phyloP scores from a whole-genome alignment of 2,888 invertebrate species.

The Drosophila kokeensis region DNA sequence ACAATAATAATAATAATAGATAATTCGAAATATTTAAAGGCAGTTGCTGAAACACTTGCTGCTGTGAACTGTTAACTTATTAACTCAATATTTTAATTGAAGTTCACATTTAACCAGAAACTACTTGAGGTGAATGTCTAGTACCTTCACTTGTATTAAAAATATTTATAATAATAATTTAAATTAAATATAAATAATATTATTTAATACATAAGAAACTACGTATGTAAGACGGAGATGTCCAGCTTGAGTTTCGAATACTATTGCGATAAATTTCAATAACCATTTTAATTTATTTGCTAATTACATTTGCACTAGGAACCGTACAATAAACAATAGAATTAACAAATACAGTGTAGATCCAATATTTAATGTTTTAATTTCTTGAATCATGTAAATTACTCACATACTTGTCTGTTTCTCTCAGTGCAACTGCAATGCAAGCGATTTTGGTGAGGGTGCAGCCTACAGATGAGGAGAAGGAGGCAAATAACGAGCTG shows the following conservation, averaged over 20 bases:
- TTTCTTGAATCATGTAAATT: background rate
- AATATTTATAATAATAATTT: background rate
- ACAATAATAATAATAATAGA: background rate
- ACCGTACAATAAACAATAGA: background rate
- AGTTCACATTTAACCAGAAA: background rate
- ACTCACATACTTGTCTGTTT: constrained; percentile 12
- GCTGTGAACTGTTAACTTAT: too few species aligned
- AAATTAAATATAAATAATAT: background rate
- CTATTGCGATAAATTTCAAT: background rate
- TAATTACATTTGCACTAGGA: background rate
- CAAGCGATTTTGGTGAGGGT: constrained; percentile 23
- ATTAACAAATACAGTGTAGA: background rate
- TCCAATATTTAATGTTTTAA: background rate
- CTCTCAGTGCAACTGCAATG: constrained; percentile 56
- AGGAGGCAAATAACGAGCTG: constrained; percentile 19
- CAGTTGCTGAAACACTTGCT: background rate
- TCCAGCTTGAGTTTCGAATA: background rate
- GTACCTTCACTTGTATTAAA: background rate
- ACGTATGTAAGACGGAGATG: background rate
- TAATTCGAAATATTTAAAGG: background rate
- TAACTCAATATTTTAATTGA: background rate
- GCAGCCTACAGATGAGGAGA: constrained; percentile 22
- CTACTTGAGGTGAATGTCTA: background rate
- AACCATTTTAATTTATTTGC: background rate
- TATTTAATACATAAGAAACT: background rate